Base-by-base conservation (phyloP, 2,797 vertebrate species). In the Rhinoraja longicauda region DNA sequence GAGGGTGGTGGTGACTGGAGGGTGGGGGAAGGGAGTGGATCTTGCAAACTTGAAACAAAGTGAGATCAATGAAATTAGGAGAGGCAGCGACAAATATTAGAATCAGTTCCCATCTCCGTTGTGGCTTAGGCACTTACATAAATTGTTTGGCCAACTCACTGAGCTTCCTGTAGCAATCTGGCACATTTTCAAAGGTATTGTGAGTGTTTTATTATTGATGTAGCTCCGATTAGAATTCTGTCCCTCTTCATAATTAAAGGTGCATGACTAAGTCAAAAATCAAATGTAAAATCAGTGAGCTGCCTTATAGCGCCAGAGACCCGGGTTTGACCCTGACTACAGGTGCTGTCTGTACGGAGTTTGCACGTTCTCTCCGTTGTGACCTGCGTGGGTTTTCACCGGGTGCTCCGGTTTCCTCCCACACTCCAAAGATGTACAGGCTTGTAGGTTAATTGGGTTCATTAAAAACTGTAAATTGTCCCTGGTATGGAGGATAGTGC, bases 101-200 rank as follows among this genome's bases (percentile, higher is more conserved):
- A 91, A 73, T 91, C 64, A 73, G 90, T 92, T 92, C 90, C 70
- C 70, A 75, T 92, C 67, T 26, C 36, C 57, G 39, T 75, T 73
- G 67, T 45, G 1, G 12, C 39, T 73, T 45, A 45, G 53, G 72
- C 67, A 73, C 90, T 92, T 45, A 75, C 21, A 73, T 91, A 45
- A 67, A 73, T 92, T 92, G 90, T 92, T 73, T 70, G n/a, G 90
- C 67, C 67, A 92, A 36, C 90, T 73, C 70, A 92, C 26, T 36
- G 70, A 92, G 45, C 70, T 92, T 92, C 90, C 90, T 92, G 90
- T 92, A 26, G 29, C 64, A 92, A 75, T 92, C 90, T 72, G 90
- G 90, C 90, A 75, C 39, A 17, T 75, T 92, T 92, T 92, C 90
- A 92, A 92, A 70, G 67, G 90, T 92, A 92, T 92, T 92, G 90